Conservation (phyloP, 2,888 invertebrate species). For the Agrilus cyanescens region DNA sequence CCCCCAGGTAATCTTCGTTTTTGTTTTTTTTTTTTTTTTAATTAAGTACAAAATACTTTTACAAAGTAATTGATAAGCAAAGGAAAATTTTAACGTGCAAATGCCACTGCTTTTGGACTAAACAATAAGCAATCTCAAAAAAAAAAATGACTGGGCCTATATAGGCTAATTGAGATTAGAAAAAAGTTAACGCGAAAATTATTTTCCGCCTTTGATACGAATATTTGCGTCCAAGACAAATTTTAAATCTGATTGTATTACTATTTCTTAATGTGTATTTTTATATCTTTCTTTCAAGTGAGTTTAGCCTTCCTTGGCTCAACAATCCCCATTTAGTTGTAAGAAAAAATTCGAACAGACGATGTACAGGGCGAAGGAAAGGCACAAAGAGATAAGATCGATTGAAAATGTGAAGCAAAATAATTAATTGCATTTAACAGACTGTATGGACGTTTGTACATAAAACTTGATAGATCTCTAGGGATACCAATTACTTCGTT, state of each 20-base stretch:
- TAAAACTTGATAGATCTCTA: not conserved
- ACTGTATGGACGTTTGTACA: not conserved
- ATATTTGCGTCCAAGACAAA: no score
- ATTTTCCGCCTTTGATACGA: no score
- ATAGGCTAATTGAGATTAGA: no score
- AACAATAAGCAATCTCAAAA: no score
- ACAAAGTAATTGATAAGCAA: no score
- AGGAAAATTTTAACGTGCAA: no score
- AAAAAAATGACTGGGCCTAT: no score
- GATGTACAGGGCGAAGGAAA: constrained; percentile 21
- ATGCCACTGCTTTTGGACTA: no score
- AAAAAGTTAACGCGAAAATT: no score
- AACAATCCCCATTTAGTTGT: constrained; percentile 23
- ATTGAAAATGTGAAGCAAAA: not conserved
- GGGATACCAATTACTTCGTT: not conserved
- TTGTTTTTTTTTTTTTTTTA: not conserved
- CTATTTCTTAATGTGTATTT: no score
- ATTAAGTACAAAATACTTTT: no score
- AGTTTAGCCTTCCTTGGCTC: constrained; percentile 33
- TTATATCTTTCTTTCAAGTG: constrained; percentile 24
- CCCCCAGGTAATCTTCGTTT: constrained; percentile 27
- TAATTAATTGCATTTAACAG: not conserved
- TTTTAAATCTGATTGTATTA: no score
- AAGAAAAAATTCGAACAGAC: constrained; percentile 18
- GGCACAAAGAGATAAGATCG: constrained; percentile 22